phyloP scores from a whole-genome alignment of 2,888 invertebrate species.

The Drepana falcataria region DNA sequence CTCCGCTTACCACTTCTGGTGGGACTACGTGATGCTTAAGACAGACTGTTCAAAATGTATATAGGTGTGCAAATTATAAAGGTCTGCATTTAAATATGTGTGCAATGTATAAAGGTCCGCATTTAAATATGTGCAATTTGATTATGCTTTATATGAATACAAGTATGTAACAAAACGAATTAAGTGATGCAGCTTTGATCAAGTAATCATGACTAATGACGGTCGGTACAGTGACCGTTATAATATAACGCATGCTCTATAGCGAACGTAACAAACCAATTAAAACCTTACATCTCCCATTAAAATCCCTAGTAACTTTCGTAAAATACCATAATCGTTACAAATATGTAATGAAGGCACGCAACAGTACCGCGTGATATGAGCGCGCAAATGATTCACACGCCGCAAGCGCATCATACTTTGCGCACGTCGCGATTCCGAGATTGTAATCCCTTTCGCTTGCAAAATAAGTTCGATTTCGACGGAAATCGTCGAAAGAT shows the following conservation, averaged over 20 bases:
- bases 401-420: constrained; percentile 27
- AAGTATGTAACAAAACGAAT: too few species aligned
- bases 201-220: neutral
- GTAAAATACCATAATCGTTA: constrained; percentile 48
- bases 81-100: too few species aligned
- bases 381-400: constrained; percentile 35
- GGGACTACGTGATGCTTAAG: too few species aligned
- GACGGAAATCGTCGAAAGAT: neutral
- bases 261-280: constrained; percentile 23
- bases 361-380: constrained; percentile 13
- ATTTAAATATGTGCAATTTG: too few species aligned
- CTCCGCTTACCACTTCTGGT: too few species aligned
- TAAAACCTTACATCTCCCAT: constrained; percentile 16
- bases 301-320: constrained; percentile 41
- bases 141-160: too few species aligned
- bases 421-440: constrained; percentile 33
- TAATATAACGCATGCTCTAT: constrained; percentile 18
- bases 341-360: constrained; percentile 32
- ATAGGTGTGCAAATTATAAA: too few species aligned
- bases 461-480: neutral
- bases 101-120: too few species aligned
- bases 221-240: constrained; percentile 23
- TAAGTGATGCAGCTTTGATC: neutral
- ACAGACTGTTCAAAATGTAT: too few species aligned
- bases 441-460: constrained; percentile 8